Evolutionary conservation across 2,888 invertebrate species (phyloP).

Genomic region (Sinhomidia bicolor): DNA sequence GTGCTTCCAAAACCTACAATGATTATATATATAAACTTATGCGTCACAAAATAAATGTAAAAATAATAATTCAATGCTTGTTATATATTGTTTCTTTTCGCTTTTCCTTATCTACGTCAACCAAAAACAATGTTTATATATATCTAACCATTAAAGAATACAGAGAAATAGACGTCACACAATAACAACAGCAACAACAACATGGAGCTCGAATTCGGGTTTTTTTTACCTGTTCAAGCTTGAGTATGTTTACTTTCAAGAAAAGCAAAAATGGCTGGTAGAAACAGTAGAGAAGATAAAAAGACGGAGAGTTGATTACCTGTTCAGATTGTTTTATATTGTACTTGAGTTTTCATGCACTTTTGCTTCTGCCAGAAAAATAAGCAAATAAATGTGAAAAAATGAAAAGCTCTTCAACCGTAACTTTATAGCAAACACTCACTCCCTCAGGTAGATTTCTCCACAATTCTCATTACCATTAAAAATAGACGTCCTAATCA

Average conservation of each 20-base stretch:
- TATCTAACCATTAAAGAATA: background rate
- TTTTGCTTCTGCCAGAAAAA: background rate
- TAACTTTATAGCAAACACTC: background rate
- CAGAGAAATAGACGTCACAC: background rate
- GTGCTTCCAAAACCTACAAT: slow-evolving; percentile 83
- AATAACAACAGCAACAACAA: too few relatives aligned
- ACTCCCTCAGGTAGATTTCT: background rate
- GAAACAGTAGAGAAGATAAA: too few relatives aligned
- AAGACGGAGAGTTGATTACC: background rate
- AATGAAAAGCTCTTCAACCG: background rate
- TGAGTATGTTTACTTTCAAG: background rate
- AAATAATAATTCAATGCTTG: background rate
- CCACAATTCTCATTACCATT: background rate
- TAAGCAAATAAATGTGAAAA: background rate
- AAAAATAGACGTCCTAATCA: too few relatives aligned
- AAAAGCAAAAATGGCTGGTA: background rate
- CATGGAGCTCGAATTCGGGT: background rate
- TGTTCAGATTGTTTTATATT: background rate
- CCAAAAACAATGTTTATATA: background rate
- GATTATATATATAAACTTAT: background rate
- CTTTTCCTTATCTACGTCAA: background rate
- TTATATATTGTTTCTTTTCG: too few relatives aligned
- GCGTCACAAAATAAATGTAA: background rate
- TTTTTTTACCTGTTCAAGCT: background rate
- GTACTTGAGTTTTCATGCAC: background rate